Evolutionary conservation across 2,113 vertebrate species (phyloP).

Genomic region (Buteo buteo): DNA sequence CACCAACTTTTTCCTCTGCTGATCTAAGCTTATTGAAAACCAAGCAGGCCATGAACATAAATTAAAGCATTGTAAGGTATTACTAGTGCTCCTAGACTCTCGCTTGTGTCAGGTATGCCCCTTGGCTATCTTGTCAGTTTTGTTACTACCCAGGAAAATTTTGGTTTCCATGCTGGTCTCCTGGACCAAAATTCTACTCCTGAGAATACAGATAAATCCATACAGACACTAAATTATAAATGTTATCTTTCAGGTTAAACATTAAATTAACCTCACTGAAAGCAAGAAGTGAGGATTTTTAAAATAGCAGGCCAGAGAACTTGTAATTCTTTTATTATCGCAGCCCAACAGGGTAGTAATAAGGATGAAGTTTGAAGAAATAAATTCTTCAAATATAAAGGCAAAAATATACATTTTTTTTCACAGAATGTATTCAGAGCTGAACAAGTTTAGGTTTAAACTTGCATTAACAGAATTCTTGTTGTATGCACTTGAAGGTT

Average conservation of each 20-base stretch:
- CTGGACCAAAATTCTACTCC: not conserved
- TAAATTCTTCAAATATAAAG: not conserved
- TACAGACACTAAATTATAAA: not conserved
- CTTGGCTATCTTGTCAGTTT: not conserved
- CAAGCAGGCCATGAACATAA: not conserved
- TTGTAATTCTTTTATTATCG: not conserved
- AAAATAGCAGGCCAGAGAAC: not conserved
- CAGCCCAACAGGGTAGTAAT: not conserved
- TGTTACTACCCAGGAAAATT: not conserved
- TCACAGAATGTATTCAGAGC: not conserved
- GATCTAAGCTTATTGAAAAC: not conserved
- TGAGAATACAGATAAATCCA: not conserved
- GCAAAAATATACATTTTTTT: not conserved
- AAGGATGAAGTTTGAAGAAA: not conserved
- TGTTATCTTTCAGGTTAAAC: not conserved
- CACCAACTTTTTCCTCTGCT: not conserved
- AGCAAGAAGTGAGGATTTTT: not conserved
- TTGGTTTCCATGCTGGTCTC: not conserved
- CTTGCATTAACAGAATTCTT: not conserved
- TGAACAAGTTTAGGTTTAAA: not conserved
- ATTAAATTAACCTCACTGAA: not conserved
- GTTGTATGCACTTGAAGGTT: not conserved
- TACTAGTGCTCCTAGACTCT: not conserved
- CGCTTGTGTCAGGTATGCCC: not conserved
- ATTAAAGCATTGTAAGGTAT: not conserved